Conservation (phyloP, 2,888 invertebrate species). For the Chorisops tibialis region DNA sequence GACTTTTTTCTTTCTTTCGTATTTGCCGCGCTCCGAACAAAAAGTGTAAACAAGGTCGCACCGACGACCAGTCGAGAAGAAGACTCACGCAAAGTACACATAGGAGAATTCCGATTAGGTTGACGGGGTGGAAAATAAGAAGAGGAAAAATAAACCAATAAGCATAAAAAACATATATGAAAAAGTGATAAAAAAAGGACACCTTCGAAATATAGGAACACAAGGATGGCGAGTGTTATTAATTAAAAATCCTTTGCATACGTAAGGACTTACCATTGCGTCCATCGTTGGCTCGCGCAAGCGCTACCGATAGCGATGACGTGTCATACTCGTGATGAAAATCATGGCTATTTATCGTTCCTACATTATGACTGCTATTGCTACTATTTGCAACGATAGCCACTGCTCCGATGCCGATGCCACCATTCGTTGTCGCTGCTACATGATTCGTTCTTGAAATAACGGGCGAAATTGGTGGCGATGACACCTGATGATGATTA, state of each 20-base stretch:
- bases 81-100: too few relatives aligned
- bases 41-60: constrained; percentile 21
- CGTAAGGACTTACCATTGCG: constrained; percentile 20
- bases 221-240: too few relatives aligned
- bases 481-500: constrained; percentile 19
- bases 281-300: constrained; percentile 15
- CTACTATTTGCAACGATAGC: constrained; percentile 13
- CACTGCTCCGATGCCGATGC: neutral
- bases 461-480: constrained; percentile 27
- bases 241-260: neutral
- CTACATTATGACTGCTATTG: constrained; percentile 20
- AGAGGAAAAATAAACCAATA: too few relatives aligned
- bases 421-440: neutral
- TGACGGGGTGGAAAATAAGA: too few relatives aligned
- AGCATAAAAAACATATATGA: too few relatives aligned
- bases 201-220: too few relatives aligned
- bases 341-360: constrained; percentile 4
- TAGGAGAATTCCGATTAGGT: too few relatives aligned
- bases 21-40: neutral
- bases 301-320: constrained; percentile 8
- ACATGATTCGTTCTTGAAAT: constrained; percentile 1
- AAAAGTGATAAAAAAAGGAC: too few relatives aligned
- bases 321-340: constrained; percentile 7
- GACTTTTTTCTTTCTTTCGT: neutral
- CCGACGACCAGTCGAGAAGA: too few relatives aligned